Conservation (phyloP, 2,797 vertebrate species). For the Danionella dracula region DNA sequence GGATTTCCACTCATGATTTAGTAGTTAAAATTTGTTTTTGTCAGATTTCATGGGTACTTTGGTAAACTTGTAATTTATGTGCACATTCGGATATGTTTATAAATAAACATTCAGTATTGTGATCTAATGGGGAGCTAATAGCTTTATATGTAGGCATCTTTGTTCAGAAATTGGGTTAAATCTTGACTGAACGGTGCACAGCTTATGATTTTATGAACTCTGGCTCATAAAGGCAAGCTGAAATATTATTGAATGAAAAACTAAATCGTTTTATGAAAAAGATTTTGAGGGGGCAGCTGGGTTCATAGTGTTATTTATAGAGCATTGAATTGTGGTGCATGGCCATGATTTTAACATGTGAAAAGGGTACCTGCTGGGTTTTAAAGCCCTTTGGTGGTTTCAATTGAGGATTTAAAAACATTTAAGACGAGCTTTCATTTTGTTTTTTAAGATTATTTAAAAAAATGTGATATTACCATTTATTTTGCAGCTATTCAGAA, state of each 20-base stretch:
- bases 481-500: too few species aligned
- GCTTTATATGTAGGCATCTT: slow-evolving; percentile 2
- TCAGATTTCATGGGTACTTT: too few species aligned
- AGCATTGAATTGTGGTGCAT: not conserved
- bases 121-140: slow-evolving; percentile 3
- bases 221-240: not conserved
- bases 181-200: not conserved
- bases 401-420: too few species aligned
- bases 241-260: slow-evolving; percentile 8
- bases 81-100: not conserved
- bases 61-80: slow-evolving; percentile 1
- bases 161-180: slow-evolving; percentile 4
- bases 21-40: not conserved
- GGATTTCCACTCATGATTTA: not conserved
- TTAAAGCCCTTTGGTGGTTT: too few species aligned
- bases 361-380: not conserved
- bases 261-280: not conserved
- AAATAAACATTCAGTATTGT: slow-evolving; percentile 5
- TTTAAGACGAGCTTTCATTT: too few species aligned
- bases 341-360: not conserved
- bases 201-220: slow-evolving; percentile 21
- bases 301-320: not conserved
- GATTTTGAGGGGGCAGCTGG: not conserved
- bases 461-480: too few species aligned
- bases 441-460: too few species aligned